Evolutionary conservation across 1,140 invertebrate species (phyloP), one percentile per base, ranked within the genome.

Genomic region (Drosophila ananassae): DNA sequence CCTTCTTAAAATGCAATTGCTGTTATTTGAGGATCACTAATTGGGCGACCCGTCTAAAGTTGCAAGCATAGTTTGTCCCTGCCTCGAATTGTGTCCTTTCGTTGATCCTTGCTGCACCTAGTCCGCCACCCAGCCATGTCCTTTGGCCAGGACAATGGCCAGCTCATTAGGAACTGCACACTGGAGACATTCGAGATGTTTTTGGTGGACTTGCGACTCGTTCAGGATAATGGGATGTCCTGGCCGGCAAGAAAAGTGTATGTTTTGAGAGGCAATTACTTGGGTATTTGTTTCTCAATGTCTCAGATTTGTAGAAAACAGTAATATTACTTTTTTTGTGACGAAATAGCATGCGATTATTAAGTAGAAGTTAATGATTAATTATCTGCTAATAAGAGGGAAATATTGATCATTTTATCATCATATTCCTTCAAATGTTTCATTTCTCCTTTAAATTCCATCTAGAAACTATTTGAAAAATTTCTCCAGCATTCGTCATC

Each of bases 1-100:
- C 9, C 22, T 39, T 24, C 13, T 59, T 17, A 1, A 21, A 12
- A 24, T 51, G 21, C 48, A 47, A 55, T 32, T 24, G 21, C 67
- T 87, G 80, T 73, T 78, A 78, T 87, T 87, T 87, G 83, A 85
- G 82, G 73, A 74, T 72, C 83, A 87, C 82, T 85, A 85, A 85
- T 85, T 85, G 82, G 82, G 55, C 75, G 66, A 66, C n/a, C 13
- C 64, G 74, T 58, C 82, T 64, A 76, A 75, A 87, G 64, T 87
- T 85, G 58, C 77, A 69, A 81, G 25, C 7, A 81, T 81, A 85
- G 81, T 87, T 87, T 85, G 67, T 56, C 60, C 60, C 51, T 50
- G 47, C 34, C 52, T 69, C 59, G 63, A 64, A 64, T 39, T 48
- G 24, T 50, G 66, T 63, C 58, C 59, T 44, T 63, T 46, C n/a